Conservation (phyloP, 2,113 vertebrate genomes). For the Passer domesticus region DNA sequence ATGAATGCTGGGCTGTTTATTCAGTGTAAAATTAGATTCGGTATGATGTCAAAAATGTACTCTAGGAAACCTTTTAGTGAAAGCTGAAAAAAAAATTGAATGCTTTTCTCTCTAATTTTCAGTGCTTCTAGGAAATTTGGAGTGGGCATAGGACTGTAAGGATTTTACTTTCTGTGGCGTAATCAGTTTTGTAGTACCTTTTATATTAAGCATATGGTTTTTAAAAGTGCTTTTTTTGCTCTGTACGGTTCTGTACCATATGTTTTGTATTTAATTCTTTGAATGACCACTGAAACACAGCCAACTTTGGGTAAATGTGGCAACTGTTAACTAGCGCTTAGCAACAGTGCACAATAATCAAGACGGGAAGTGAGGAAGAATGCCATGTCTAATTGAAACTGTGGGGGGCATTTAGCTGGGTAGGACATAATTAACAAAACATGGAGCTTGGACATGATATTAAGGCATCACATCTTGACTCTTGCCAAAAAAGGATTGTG, state of each 20-base stretch:
- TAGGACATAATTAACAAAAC: slow-evolving; percentile 53
- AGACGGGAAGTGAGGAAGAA: slow-evolving; percentile 60
- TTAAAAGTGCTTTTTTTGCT: neutral
- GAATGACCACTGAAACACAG: slow-evolving; percentile 39
- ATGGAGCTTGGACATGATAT: slow-evolving; percentile 34
- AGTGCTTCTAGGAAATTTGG: neutral
- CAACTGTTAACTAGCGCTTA: slow-evolving; percentile 62
- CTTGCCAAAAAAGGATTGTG: neutral
- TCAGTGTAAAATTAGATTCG: neutral
- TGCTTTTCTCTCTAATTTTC: neutral
- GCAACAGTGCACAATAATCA: slow-evolving; percentile 57
- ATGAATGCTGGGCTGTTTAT: neutral
- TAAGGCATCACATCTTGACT: neutral
- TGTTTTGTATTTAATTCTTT: slow-evolving; percentile 60
- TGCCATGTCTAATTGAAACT: slow-evolving; percentile 66
- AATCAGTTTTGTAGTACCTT: neutral
- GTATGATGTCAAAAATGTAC: neutral
- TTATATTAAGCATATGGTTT: neutral
- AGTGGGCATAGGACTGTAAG: neutral
- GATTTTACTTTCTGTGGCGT: neutral
- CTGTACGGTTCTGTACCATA: slow-evolving; percentile 32
- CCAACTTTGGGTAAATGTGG: slow-evolving; percentile 57
- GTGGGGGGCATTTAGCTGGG: slow-evolving; percentile 48
- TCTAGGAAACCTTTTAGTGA: neutral
- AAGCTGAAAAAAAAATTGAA: neutral